phyloP scores from a whole-genome alignment of 2,797 vertebrate species.

The Bradypodion ventrale region DNA sequence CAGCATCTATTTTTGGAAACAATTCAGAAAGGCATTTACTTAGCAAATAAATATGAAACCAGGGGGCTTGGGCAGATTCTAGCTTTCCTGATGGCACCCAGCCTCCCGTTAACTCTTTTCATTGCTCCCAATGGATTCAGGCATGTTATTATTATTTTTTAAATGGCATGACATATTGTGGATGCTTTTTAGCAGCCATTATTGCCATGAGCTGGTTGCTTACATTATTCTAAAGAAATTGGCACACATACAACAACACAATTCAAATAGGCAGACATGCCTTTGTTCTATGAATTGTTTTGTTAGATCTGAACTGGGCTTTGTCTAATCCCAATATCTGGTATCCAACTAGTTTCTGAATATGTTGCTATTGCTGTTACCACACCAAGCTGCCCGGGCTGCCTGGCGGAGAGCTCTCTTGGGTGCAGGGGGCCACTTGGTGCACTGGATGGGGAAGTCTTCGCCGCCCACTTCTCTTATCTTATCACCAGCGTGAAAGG shows the following conservation, averaged over 20 bases:
- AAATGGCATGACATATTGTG: neutral
- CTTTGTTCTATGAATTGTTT: neutral
- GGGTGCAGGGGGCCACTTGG: too few relatives aligned
- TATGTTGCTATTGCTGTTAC: too few relatives aligned
- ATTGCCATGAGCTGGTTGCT: neutral
- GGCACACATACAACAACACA: too few relatives aligned
- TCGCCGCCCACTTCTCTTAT: too few relatives aligned
- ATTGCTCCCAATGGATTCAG: constrained; percentile 36
- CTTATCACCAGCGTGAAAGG: too few relatives aligned
- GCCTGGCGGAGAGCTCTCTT: too few relatives aligned
- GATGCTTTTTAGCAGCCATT: neutral
- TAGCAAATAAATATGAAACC: constrained; percentile 65
- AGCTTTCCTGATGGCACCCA: constrained; percentile 43
- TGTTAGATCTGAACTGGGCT: neutral
- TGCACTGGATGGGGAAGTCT: too few relatives aligned
- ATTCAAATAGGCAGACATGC: too few relatives aligned
- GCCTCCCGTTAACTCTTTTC: constrained; percentile 42
- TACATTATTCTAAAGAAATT: neutral
- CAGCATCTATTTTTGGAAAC: constrained; percentile 62
- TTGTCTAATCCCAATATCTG: too few relatives aligned
- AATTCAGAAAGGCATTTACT: constrained; percentile 68
- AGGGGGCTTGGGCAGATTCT: constrained; percentile 59
- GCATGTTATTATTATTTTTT: constrained; percentile 39
- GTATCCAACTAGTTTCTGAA: too few relatives aligned
- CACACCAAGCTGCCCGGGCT: too few relatives aligned